Percentiles rank a stretch among this genome's conserved stretches.
These are phyloP conservation scores for Paguma larvata DNA, from an alignment of 2,797 vertebrate species.

Conservation along the genomic window DNA sequence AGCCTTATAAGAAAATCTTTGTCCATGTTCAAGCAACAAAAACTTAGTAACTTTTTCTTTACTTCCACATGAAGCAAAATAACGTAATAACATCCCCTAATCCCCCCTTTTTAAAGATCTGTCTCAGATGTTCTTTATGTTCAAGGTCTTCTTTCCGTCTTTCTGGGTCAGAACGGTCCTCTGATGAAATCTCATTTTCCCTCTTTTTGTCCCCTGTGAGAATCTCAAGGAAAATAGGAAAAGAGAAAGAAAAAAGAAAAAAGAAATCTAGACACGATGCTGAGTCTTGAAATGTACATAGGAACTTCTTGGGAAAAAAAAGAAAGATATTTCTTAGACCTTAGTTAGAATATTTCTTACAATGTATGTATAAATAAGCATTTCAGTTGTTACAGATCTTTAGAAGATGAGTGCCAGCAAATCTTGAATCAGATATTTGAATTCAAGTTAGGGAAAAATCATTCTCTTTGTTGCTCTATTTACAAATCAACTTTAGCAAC, in stretches of 20 bases:
- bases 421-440: not conserved
- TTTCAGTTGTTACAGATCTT: not conserved
- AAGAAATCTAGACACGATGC: not conserved
- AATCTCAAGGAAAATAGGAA: not conserved
- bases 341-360: not conserved
- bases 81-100: not conserved
- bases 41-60: constrained; percentile 23
- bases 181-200: constrained; percentile 49
- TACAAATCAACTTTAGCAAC: constrained; percentile 17
- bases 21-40: constrained; percentile 52
- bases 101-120: not conserved
- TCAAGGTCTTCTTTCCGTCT: constrained; percentile 29
- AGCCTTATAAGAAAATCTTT: constrained; percentile 60
- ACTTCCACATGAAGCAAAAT: constrained; percentile 50
- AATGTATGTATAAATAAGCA: not conserved
- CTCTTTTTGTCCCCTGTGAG: not conserved
- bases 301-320: not conserved
- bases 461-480: not conserved
- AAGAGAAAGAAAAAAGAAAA: not conserved
- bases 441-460: not conserved
- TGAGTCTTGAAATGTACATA: not conserved
- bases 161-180: not conserved
- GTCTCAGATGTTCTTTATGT: not conserved
- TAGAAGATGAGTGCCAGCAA: not conserved
- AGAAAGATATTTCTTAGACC: not conserved